A percentile compares a stretch with the other conserved stretches of the same genome.
These are phyloP conservation scores for Halesus radiatus DNA, from an alignment of 1,140 invertebrate species.

Conservation along the genomic window DNA sequence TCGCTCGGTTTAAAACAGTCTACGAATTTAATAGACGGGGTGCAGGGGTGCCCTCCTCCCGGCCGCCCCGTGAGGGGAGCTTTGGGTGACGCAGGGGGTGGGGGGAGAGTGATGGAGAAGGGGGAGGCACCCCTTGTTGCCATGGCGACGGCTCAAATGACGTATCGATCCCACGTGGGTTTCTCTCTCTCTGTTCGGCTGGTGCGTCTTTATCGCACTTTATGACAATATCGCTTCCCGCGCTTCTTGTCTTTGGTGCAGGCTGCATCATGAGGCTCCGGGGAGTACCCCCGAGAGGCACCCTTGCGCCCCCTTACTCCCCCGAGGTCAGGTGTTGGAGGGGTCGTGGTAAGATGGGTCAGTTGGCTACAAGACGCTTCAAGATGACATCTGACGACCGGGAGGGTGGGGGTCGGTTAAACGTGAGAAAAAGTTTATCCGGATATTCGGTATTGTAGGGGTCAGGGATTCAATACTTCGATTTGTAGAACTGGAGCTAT, in stretches of 20 bases:
- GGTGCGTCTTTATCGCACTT: constrained; percentile 50
- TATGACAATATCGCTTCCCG: constrained; percentile 53
- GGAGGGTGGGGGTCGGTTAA: neutral
- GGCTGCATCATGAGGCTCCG: neutral
- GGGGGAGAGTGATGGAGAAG: neutral
- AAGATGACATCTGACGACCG: neutral
- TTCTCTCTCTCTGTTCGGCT: constrained; percentile 44
- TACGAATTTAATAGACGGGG: constrained; percentile 56
- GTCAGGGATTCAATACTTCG: too few species aligned
- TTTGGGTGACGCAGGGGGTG: constrained; percentile 21
- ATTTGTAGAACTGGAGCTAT: too few species aligned
- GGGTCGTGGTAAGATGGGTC: neutral
- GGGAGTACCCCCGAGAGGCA: neutral
- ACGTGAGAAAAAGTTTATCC: too few species aligned
- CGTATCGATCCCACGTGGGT: constrained; percentile 58
- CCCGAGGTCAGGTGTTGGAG: neutral
- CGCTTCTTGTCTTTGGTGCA: constrained; percentile 42
- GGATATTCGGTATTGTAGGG: too few species aligned
- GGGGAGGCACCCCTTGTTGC: constrained; percentile 32
- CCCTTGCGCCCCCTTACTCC: neutral
- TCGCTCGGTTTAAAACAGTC: constrained; percentile 48
- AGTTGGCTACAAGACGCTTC: neutral
- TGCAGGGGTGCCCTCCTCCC: constrained; percentile 33
- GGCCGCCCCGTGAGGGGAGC: neutral
- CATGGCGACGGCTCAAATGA: constrained; percentile 57